Evolutionary conservation across 2,113 vertebrate species (phyloP), one percentile per base, ranked within the genome.

Genomic region (Apodemus speciosus): DNA sequence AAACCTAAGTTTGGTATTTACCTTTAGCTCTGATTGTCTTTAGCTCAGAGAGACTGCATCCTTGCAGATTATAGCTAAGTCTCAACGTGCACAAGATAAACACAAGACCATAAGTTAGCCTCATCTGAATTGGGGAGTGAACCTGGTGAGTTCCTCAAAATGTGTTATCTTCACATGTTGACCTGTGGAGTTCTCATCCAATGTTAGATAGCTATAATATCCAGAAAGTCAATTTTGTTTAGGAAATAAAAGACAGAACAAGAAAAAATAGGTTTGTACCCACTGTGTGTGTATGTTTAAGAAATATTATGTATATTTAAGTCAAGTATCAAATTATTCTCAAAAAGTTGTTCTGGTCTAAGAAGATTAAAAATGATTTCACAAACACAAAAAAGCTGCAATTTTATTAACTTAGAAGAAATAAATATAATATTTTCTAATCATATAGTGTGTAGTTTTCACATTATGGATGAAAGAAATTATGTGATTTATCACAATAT

Each of bases 181-280:
- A 87, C 2, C 11, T 66, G 71, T 83, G 27, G 40, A 83, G n/a
- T 40, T 91, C 58, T 56, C 81, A 91, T 62, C 3, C 5, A 91
- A 18, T 68, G n/a, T 80, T 58, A 88, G 58, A 27, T 7, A 60
- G 2, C 8, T 66, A 30, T 81, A 21, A 79, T 81, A 75, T 10
- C 16, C 40, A 4, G 10, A 87, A 30, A 94, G 81, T 2, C 2
- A 93, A 93, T 94, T 95, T 87, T 73, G 66, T 66, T 94, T 89
- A 71, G 53, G 64, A 40, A 93, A 76, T 16, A 18, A 49, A 80
- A n/a, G 38, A 6, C 53, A 72, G 9, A 6, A 8, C 5, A 90
- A 84, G 35, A 83, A 14, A 21, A 69, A 92, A 46, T 60, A 73
- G 40, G n/a, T 46, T 80, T 90, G 11, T 71, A 7, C 64, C 8